Evolutionary conservation across 2,113 vertebrate genomes (phyloP).

Genomic region (Misgurnus mizolepis): DNA sequence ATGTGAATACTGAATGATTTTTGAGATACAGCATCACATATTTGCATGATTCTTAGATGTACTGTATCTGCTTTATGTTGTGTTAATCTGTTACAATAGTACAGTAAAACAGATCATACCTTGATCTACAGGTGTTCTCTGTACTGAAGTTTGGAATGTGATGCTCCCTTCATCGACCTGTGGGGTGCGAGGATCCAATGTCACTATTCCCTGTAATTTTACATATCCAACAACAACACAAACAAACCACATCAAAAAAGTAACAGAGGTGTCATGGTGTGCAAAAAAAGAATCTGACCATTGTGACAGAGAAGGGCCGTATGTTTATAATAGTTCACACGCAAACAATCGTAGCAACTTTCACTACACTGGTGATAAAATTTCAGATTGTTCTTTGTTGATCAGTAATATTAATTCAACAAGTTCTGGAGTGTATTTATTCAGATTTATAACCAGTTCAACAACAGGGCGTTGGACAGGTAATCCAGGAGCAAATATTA

Average conservation of each 20-base stretch:
- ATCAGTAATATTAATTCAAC: constrained; percentile 39
- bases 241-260: not conserved
- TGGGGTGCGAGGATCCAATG: constrained; percentile 43
- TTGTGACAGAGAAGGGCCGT: accelerated
- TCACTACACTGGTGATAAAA: constrained; percentile 14
- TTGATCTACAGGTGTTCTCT: constrained; percentile 10
- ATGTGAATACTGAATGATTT: not conserved
- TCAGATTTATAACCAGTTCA: constrained; percentile 25
- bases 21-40: not conserved
- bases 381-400: constrained; percentile 40
- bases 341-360: not conserved
- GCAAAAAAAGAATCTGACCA: not conserved
- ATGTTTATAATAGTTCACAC: constrained; percentile 35
- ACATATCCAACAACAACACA: not conserved
- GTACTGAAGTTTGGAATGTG: not conserved
- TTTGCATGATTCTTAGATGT: too few species aligned
- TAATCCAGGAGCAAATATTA: not conserved
- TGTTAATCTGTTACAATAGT: not conserved
- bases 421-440: constrained; percentile 42
- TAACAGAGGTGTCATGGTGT: constrained; percentile 27
- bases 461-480: not conserved
- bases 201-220: constrained; percentile 43
- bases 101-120: not conserved
- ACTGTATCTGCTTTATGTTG: too few species aligned
- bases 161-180: not conserved